Evolutionary conservation across 2,113 vertebrate species (phyloP).

Genomic region (Zosterops pallidus): DNA sequence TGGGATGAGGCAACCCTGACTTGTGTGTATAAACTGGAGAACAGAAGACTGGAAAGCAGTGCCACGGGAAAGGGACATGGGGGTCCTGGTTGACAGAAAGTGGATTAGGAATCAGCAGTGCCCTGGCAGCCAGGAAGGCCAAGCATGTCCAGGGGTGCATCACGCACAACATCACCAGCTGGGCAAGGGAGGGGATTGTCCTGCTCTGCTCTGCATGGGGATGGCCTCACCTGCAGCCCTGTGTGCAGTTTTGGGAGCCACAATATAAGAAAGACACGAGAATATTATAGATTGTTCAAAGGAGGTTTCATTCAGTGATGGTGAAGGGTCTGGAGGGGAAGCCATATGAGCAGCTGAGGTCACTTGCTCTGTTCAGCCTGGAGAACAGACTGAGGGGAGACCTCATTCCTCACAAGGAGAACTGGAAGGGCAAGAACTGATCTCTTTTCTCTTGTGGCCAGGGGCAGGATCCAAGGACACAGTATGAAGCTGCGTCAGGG

Average conservation of each 20-base stretch:
- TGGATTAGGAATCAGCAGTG: background rate
- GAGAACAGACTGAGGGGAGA: background rate
- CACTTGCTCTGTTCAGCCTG: background rate
- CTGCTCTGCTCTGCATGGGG: background rate
- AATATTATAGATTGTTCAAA: background rate
- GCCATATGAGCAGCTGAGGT: fast-evolving
- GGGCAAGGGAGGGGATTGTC: background rate
- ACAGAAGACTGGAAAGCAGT: background rate
- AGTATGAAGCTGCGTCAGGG: background rate
- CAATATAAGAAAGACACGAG: background rate
- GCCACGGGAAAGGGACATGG: too few relatives aligned
- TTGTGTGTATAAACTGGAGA: background rate
- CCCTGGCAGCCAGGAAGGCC: background rate
- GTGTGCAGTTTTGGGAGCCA: background rate
- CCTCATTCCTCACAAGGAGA: background rate
- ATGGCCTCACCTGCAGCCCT: fast-evolving
- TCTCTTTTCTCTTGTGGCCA: background rate
- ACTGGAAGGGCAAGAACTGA: background rate
- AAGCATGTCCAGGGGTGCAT: fast-evolving
- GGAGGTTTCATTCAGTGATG: fast-evolving
- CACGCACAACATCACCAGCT: fast-evolving
- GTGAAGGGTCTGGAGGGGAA: background rate
- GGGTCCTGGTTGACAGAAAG: background rate
- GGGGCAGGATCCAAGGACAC: background rate
- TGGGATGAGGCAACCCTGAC: background rate